Evolutionary conservation across 2,888 invertebrate species (phyloP), one percentile per base, ranked within the genome.

Genomic region (Clunio marinus): DNA sequence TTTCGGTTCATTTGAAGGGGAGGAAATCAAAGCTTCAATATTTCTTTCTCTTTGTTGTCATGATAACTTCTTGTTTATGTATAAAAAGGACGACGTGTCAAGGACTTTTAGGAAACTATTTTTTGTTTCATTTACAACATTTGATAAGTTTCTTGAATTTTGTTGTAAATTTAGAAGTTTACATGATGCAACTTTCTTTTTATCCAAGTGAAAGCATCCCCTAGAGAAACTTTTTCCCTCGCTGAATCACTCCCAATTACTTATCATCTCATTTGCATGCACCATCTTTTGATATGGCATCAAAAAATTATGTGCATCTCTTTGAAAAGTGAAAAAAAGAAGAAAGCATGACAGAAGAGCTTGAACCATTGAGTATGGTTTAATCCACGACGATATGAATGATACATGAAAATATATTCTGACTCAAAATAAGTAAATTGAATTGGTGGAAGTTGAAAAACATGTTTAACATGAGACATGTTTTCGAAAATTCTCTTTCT

Each of bases 261-360:
- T 60, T 60, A 28, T 28, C 60, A 17, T 37, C 60, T 60, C 37
- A 60, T 60, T 60, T 60, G 60, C 60, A 60, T 60, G 60, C 60
- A 60, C 35, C 60, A 60, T 60, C 60, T 60, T 60, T 60, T 37
- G 35, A 37, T 35, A 35, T 32, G 35, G 13, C 35, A n/a, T n/a
- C n/a, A n/a, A n/a, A 32, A 32, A 13, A 8, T 5, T 32, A 32
- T 32, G 35, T 32, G 35, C 35, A 32, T 32, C n/a, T n/a, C n/a
- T n/a, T 32, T 13, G 35, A 32, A 32, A 32, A n/a, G n/a, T n/a
- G n/a, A n/a, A n/a, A n/a, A n/a, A n/a, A n/a, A n/a, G n/a, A n/a
- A n/a, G n/a, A n/a, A n/a, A n/a, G n/a, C n/a, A n/a, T n/a, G n/a
- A n/a, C n/a, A n/a, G n/a, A n/a, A n/a, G n/a, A n/a, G n/a, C n/a